A percentile compares a stretch with the other conserved stretches of the same genome.
Evolutionary conservation across 2,888 invertebrate species (phyloP).

Genomic region (Chloromyia formosa): DNA sequence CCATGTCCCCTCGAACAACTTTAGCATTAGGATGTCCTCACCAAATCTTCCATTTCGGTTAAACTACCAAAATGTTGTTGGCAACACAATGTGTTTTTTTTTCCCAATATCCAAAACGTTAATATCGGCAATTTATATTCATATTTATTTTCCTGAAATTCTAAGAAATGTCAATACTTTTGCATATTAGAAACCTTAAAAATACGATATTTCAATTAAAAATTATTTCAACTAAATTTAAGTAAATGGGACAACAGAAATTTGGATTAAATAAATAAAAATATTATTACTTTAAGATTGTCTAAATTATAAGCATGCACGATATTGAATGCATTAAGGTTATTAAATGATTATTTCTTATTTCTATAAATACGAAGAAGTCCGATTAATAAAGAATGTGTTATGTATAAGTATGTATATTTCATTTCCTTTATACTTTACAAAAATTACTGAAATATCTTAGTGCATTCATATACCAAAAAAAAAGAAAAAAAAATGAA

Average conservation of each 20-base stretch:
- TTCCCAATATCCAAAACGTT: background rate
- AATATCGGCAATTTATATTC: background rate
- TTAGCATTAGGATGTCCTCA: too few relatives aligned
- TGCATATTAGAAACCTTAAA: conserved; percentile 34
- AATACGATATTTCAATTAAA: conserved; percentile 25
- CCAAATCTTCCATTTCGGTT: too few relatives aligned
- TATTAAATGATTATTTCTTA: background rate
- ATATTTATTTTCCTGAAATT: background rate
- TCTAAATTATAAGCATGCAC: conserved; percentile 40
- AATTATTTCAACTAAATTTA: conserved; percentile 6
- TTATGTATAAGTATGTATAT: too few relatives aligned
- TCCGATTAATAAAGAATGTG: too few relatives aligned
- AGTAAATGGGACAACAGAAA: conserved; percentile 47
- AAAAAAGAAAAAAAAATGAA: too few relatives aligned
- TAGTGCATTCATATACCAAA: background rate
- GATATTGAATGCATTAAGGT: conserved; percentile 41
- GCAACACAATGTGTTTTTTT: too few relatives aligned
- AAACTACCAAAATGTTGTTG: too few relatives aligned
- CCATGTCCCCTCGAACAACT: too few relatives aligned
- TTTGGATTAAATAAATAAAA: conserved; percentile 42
- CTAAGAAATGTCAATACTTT: conserved; percentile 42
- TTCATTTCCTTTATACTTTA: too few relatives aligned
- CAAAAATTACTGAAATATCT: too few relatives aligned
- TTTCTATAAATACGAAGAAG: background rate
- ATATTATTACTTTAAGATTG: too few relatives aligned